These are phyloP conservation scores for Amphipoea lucens DNA, from an alignment of 2,888 invertebrate species.

Conservation along the genomic window DNA sequence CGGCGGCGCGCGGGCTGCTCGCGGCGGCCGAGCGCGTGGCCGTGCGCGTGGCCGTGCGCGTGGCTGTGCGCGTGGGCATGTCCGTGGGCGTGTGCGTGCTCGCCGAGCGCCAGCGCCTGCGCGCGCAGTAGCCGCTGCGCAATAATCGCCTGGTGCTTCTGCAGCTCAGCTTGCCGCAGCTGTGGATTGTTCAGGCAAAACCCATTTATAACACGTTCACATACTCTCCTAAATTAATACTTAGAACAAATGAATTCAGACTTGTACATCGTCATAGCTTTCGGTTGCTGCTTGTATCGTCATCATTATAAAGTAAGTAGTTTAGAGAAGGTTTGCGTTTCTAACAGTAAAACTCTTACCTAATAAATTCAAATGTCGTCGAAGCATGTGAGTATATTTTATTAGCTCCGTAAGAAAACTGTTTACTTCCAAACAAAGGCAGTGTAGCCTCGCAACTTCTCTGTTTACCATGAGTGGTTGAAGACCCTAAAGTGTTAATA, in stretches of 20 bases:
- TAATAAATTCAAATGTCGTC: background rate
- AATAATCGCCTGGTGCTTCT: constrained; percentile 75
- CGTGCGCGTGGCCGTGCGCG: constrained; percentile 53
- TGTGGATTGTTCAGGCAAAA: constrained; percentile 49
- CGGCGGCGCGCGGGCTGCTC: constrained; percentile 75
- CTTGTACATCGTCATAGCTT: constrained; percentile 12
- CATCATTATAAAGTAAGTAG: constrained; percentile 25
- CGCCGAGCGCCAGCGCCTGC: constrained; percentile 60
- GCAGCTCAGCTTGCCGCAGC: constrained; percentile 82
- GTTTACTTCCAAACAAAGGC: background rate
- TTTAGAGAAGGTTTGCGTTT: background rate
- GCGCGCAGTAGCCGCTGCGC: constrained; percentile 55
- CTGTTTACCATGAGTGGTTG: background rate
- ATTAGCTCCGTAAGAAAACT: background rate
- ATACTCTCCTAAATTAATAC: background rate
- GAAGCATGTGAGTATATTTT: too few species aligned
- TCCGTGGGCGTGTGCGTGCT: constrained; percentile 56
- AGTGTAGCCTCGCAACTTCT: too few species aligned
- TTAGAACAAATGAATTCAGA: constrained; percentile 8
- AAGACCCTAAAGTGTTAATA: background rate
- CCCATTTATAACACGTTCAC: background rate
- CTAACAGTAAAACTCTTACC: background rate
- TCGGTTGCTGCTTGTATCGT: constrained; percentile 54
- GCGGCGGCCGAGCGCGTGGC: constrained; percentile 61
- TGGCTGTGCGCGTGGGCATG: constrained; percentile 4